phyloP scores from a whole-genome alignment of 2,797 vertebrate genomes.

The Aphelocoma californica region DNA sequence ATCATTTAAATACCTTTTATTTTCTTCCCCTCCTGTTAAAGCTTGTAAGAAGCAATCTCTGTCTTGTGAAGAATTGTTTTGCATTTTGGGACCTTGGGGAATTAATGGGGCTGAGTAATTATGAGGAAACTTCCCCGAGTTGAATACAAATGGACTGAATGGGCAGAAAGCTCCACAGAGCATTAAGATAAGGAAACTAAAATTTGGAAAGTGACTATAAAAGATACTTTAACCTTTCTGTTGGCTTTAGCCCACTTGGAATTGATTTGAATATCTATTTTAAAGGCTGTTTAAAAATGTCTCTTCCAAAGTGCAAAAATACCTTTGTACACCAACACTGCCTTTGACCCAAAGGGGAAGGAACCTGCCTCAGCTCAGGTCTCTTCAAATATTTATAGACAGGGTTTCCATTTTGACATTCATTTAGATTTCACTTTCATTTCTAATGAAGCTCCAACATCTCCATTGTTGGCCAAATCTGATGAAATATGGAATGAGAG shows the following conservation, averaged over 20 bases:
- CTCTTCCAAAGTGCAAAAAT: slow-evolving; percentile 35
- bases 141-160: slow-evolving; percentile 54
- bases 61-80: slow-evolving; percentile 61
- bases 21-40: not conserved
- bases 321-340: slow-evolving; percentile 35
- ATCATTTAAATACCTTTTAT: slow-evolving; percentile 25
- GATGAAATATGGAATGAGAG: not conserved
- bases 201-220: not conserved
- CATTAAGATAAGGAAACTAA: slow-evolving; percentile 62
- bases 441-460: slow-evolving; percentile 53
- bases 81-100: slow-evolving; percentile 56
- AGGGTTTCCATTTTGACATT: slow-evolving; percentile 40
- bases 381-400: slow-evolving; percentile 59
- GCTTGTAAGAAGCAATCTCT: slow-evolving; percentile 51
- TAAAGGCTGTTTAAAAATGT: slow-evolving; percentile 23
- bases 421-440: slow-evolving; percentile 63
- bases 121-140: slow-evolving; percentile 49
- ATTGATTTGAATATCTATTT: slow-evolving; percentile 55
- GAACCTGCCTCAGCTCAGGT: not conserved
- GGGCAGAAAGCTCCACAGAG: slow-evolving; percentile 31
- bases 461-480: slow-evolving; percentile 8
- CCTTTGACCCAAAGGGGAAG: slow-evolving; percentile 36
- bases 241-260: slow-evolving; percentile 32
- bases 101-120: slow-evolving; percentile 65
- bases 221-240: slow-evolving; percentile 30